These are phyloP conservation scores for Eulemur rufifrons DNA, from an alignment of 2,113 vertebrate species.

Conservation along the genomic window DNA sequence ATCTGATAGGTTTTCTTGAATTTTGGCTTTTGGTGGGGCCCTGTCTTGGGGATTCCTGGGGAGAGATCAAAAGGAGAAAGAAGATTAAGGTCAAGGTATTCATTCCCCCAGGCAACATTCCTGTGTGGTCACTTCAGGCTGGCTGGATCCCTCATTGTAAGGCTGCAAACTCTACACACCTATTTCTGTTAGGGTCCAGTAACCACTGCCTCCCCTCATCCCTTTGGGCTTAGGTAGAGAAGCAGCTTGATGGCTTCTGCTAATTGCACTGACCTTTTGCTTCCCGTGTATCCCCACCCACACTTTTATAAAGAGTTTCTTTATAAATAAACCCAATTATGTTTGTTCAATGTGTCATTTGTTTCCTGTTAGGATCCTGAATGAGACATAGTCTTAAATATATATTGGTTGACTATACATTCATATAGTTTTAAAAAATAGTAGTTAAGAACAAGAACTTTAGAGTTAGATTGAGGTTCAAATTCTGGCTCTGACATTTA, in stretches of 20 bases:
- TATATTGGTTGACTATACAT: not conserved
- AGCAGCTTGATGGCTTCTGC: not conserved
- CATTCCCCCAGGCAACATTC: not conserved
- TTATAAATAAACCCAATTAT: not conserved
- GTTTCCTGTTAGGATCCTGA: not conserved
- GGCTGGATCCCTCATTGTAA: not conserved
- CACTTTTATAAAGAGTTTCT: not conserved
- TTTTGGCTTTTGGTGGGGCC: not conserved
- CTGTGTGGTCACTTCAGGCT: not conserved
- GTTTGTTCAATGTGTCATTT: not conserved
- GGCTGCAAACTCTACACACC: not conserved
- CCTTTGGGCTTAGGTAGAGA: not conserved
- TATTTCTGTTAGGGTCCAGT: not conserved
- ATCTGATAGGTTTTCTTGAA: not conserved
- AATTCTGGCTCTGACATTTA: not conserved
- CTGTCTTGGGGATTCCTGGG: not conserved
- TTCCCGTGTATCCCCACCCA: not conserved
- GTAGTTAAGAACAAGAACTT: not conserved
- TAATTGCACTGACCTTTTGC: not conserved
- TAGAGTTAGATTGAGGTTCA: not conserved
- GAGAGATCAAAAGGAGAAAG: not conserved
- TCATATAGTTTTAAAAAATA: constrained; percentile 33
- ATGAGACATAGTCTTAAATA: constrained; percentile 34
- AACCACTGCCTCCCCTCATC: not conserved
- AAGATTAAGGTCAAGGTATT: not conserved